Evolutionary conservation across 64 coral and sea anemone species (phyloP), one percentile per base, ranked within the genome.

Genomic region (Actinia equina): DNA sequence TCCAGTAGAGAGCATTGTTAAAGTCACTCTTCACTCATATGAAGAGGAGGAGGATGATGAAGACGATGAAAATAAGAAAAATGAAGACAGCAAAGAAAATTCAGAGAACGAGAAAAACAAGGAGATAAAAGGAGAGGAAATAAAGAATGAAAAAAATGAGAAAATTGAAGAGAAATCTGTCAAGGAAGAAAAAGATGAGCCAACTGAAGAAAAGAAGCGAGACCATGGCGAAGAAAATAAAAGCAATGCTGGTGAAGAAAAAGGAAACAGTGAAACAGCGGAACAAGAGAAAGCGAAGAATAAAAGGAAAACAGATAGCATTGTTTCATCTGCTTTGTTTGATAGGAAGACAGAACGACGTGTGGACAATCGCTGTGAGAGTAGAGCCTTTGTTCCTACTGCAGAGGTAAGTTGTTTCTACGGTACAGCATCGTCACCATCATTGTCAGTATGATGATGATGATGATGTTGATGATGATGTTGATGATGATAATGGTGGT

Each of bases 1-100:
- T 82, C 97, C 97, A 4, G 88, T 95, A 26, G 97, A 99, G 67
- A 93, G 82, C 77, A 83, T 92, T 51, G 86, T 99, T 15, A 95
- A 95, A 57, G 91, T 99, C 26, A 93, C 86, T n/a, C 86, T 99
- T 44, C 61, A 85, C 3, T 60, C 45, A 30, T 69, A 89, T 18
- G 76, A 89, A 43, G 82, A 79, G 17, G 69, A n/a, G n/a, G n/a
- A 78, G 7, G 59, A 89, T 44, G 43, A 71, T 22, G 82, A 84
- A n/a, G 71, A 82, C 45, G 52, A 82, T 22, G 60, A 52, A 55
- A 80, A 85, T 5, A 78, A 86, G 51, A 86, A 55, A 17, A 49
- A 49, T 49, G 58, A 59, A 41, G 71, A 70, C 13, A 52, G 89
- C 57, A 76, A 93, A 86, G 55, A 91, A 77, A 61, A 91, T 53